Base-by-base conservation (phyloP, 2,888 invertebrate genomes). In the Conchocele bisecta region DNA sequence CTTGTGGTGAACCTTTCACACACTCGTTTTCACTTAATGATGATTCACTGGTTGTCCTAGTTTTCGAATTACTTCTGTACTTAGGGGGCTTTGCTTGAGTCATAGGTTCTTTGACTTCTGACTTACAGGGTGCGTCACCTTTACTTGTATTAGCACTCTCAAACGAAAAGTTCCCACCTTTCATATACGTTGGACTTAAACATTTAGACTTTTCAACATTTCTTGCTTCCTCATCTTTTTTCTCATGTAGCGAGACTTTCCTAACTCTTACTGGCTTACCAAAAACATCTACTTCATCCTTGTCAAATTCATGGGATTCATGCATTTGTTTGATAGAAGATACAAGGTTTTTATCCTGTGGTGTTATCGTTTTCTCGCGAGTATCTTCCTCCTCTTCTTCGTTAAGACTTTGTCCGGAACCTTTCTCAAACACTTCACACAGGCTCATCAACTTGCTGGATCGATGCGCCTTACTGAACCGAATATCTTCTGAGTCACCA, bases 371-470 rank as follows among this genome's bases (percentile, higher is more conserved):
- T 57, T 63, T 71, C 51, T 65, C 59, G 20, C 46, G 28, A 29
- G 46, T 58, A 15, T 20, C 15, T 37, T 48, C 50, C 31, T 63
- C 57, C 26, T 68, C 79, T 28, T 75, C 79, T 56, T 70, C 68
- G 15, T 77, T 75, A 29, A 75, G 48, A 41, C 74, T 79, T 15
- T 74, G 72, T 50, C 69, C 79, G 6, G 82, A 77, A 17, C 68
- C 81, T 7, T 74, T 81, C 69, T 88, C 88, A 81, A 88, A 87
- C 44, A 83, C 72, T 67, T 86, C 86, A 71, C 84, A 80, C 37
- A 88, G 41, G 57, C 81, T 85, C 53, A 86, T 79, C 53, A 88
- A 75, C 58, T 87, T 88, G 54, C 81, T 77, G 5, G 85, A 84
- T 44, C 83, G 67, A 29, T 83, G 83, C 1, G 82, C 82, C 46